phyloP scores from a whole-genome alignment of 2,797 vertebrate genomes.

The Neosalanx taihuensis region DNA sequence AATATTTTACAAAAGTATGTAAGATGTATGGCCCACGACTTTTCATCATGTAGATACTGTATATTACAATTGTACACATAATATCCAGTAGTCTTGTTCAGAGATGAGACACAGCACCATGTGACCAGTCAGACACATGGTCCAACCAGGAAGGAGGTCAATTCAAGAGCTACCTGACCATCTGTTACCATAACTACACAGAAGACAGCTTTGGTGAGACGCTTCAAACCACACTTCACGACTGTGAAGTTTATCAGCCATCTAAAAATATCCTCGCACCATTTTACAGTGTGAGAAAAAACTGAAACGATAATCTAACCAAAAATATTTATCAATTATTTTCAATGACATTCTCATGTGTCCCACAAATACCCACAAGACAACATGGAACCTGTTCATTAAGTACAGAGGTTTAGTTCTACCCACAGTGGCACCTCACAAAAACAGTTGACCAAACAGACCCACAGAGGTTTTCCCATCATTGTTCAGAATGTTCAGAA shows the following conservation, averaged over 20 bases:
- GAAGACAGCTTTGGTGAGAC: conserved; percentile 50
- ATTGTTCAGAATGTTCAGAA: conserved; percentile 30
- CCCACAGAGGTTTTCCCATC: background rate
- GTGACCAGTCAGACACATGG: conserved; percentile 36
- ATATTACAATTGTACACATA: conserved; percentile 33
- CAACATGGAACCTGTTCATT: background rate
- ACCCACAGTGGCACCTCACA: background rate
- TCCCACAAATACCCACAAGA: background rate
- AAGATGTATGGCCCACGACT: conserved; percentile 2
- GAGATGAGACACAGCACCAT: conserved; percentile 37
- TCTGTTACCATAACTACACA: conserved; percentile 42
- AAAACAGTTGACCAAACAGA: background rate
- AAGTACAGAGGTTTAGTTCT: background rate
- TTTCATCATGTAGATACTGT: conserved; percentile 16
- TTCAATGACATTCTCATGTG: conserved; percentile 5
- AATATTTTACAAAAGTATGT: conserved; percentile 20
- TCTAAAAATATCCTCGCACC: conserved; percentile 22
- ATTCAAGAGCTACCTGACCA: conserved; percentile 36
- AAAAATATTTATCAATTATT: background rate
- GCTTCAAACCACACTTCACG: conserved; percentile 33
- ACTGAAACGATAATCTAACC: conserved; percentile 18
- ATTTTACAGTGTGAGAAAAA: conserved; percentile 42
- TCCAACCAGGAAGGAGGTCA: conserved; percentile 30
- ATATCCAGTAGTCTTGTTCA: conserved; percentile 33
- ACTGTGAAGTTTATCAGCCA: conserved; percentile 42